Evolutionary conservation across 2,113 vertebrate species (phyloP).

Genomic region (Daubentonia madagascariensis): DNA sequence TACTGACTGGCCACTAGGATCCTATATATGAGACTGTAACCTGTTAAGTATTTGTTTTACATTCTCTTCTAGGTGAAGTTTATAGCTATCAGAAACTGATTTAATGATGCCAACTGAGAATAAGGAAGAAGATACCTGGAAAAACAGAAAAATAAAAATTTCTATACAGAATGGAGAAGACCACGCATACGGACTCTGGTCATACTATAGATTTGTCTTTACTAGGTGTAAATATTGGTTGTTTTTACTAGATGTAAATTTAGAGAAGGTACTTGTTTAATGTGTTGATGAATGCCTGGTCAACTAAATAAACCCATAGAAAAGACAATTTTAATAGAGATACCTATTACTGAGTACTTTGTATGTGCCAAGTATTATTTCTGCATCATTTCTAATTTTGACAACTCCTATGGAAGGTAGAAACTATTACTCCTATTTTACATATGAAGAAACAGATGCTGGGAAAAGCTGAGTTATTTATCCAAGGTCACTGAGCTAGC

Average conservation of each 20-base stretch:
- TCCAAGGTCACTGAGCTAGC: not conserved
- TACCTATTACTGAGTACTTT: not conserved
- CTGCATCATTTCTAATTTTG: conserved; percentile 15
- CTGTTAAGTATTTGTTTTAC: conserved; percentile 8
- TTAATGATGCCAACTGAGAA: conserved; percentile 22
- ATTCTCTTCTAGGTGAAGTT: conserved; percentile 42
- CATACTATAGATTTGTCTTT: conserved; percentile 3
- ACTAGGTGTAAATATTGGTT: not conserved
- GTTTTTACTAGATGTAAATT: conserved; percentile 36
- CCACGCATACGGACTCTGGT: not conserved
- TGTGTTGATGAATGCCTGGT: not conserved
- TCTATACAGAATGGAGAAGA: not conserved
- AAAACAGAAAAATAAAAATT: conserved; percentile 37
- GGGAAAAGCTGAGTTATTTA: conserved; percentile 28
- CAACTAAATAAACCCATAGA: not conserved
- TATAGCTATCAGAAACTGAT: conserved; percentile 14
- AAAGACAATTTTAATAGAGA: not conserved
- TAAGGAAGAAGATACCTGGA: not conserved
- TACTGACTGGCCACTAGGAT: not conserved
- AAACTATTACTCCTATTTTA: conserved; percentile 42
- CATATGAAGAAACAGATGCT: not conserved
- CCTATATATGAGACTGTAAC: not conserved
- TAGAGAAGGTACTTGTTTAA: conserved; percentile 18
- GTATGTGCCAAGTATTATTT: not conserved
- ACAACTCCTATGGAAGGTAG: not conserved